Evolutionary conservation across 2,888 invertebrate species (phyloP).

Genomic region (Metacarcinus magister): DNA sequence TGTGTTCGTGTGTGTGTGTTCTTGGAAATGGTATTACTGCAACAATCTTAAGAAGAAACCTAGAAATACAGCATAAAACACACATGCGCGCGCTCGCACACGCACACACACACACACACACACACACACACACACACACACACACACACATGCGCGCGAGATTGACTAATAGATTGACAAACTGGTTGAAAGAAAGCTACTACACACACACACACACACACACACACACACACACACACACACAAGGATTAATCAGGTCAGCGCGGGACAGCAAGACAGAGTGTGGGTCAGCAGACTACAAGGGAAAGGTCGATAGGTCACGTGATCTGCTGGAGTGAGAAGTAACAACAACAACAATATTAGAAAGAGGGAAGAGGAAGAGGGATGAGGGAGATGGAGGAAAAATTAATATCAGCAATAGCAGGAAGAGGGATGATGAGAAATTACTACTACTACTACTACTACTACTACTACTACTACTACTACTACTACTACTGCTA

Average conservation of each 20-base stretch:
- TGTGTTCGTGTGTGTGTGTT: no score
- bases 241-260: not conserved
- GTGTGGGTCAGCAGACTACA: not conserved
- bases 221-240: slow-evolving; percentile 39
- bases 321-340: not conserved
- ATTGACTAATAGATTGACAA: not conserved
- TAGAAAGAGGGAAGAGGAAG: not conserved
- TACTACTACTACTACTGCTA: not conserved
- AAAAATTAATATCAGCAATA: not conserved
- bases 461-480: not conserved
- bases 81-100: not conserved
- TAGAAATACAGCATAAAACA: not conserved
- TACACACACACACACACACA: not conserved
- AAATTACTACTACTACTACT: not conserved
- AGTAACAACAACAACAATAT: not conserved
- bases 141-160: no score
- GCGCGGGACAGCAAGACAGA: not conserved
- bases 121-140: slow-evolving; percentile 2
- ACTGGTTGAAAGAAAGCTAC: not conserved
- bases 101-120: not conserved
- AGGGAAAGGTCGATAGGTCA: slow-evolving; percentile 5
- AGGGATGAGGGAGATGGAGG: not conserved
- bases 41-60: not conserved
- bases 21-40: not conserved
- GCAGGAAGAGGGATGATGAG: not conserved